A percentile compares a stretch with the other conserved stretches of the same genome.
These are phyloP conservation scores for Cardiocondyla obscurior DNA, from an alignment of 1,140 invertebrate species.

Conservation along the genomic window DNA sequence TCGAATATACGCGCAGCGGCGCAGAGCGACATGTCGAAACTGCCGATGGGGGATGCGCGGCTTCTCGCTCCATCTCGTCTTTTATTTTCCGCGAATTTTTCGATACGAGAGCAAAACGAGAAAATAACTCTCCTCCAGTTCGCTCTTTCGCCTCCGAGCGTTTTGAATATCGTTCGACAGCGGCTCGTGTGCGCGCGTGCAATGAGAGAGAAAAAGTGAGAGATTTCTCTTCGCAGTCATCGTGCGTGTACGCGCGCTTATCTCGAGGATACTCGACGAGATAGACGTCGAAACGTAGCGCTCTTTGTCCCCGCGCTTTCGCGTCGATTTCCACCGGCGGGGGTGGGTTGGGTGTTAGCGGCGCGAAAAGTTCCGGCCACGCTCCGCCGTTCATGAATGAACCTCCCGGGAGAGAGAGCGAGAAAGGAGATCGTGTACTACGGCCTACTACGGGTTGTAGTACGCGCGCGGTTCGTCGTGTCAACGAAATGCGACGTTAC, in stretches of 20 bases:
- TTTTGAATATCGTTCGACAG: neutral
- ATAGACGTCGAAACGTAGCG: neutral
- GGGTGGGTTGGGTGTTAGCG: neutral
- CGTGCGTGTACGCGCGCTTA: neutral
- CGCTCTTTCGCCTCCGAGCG: neutral
- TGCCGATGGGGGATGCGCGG: neutral
- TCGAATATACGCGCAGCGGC: neutral
- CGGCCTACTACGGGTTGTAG: constrained; percentile 22
- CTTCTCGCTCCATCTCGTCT: neutral
- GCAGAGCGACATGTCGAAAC: neutral
- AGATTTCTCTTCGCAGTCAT: neutral
- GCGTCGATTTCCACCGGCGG: constrained; percentile 13
- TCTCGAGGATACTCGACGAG: constrained; percentile 9
- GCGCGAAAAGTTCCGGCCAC: constrained; percentile 1
- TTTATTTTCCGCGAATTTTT: neutral
- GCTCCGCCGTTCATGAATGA: constrained; percentile 23
- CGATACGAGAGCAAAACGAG: neutral
- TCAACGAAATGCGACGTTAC: neutral
- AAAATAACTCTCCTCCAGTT: constrained; percentile 13
- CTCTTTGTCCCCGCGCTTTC: constrained; percentile 8
- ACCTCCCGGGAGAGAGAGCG: neutral
- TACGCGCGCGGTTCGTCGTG: constrained; percentile 25
- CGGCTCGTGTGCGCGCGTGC: neutral
- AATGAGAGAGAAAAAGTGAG: too few relatives aligned
- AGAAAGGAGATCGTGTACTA: constrained; percentile 6